These are phyloP conservation scores for Hipposideros armiger DNA, from an alignment of 2,113 vertebrate genomes.

Conservation along the genomic window DNA sequence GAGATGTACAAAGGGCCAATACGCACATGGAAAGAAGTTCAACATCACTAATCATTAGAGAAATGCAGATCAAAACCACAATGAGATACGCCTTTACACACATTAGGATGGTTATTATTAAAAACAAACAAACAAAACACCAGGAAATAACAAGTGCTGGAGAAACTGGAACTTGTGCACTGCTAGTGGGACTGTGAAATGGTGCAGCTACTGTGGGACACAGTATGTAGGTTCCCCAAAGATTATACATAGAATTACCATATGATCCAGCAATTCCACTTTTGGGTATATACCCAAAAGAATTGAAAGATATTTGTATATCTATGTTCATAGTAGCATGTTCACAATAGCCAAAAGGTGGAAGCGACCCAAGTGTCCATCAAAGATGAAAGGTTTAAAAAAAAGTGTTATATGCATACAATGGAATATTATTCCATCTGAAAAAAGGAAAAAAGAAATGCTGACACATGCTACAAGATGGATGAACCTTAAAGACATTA, in stretches of 20 bases:
- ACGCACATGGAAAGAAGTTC: neutral
- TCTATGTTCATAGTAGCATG: neutral
- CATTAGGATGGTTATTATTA: neutral
- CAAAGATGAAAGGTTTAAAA: neutral
- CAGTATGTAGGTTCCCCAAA: neutral
- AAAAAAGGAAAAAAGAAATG: neutral
- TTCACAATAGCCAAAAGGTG: neutral
- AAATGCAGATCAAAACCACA: neutral
- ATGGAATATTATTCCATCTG: too few species aligned
- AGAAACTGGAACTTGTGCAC: neutral
- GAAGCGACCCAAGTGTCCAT: neutral
- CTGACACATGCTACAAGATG: neutral
- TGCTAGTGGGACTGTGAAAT: neutral
- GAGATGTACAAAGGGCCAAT: neutral
- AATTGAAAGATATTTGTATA: neutral
- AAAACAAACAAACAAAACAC: too few species aligned
- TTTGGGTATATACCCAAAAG: neutral
- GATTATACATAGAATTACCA: slow-evolving; percentile 26
- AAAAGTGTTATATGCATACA: neutral
- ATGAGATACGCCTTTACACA: neutral
- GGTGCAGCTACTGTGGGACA: neutral
- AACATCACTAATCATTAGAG: neutral
- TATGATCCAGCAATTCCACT: neutral
- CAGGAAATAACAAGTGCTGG: neutral
- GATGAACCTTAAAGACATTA: neutral